Evolutionary conservation across 2,888 invertebrate species (phyloP), one percentile per base, ranked within the genome.

Genomic region (Hirtodrosophila alboralis): DNA sequence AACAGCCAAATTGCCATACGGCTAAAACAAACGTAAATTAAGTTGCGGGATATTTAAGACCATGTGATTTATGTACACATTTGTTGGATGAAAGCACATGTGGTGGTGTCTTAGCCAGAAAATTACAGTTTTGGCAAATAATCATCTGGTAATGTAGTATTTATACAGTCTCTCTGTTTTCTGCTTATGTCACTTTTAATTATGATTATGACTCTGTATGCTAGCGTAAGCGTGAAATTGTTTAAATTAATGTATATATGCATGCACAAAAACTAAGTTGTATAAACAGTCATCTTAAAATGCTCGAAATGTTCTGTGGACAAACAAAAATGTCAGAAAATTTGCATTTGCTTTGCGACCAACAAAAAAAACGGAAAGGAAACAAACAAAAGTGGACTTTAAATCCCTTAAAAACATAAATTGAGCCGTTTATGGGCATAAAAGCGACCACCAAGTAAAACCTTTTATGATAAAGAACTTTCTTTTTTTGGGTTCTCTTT

Each of bases 41-140:
- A 45, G 57, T 47, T 54, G 40, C 27, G 30, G 40, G 18, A 81
- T 60, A 74, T 77, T 63, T 48, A 70, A 53, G 70, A 84, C 60
- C 54, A 47, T 26, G 56, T 84, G 81, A 78, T 84, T 78, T 81
- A 78, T 60, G 67, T 31, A 68, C 49, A 52, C 57, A 59, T 51
- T 75, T 54, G n/a, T n/a, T n/a, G n/a, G n/a, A n/a, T 56, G 34
- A 12, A 7, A 30, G 26, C 28, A 51, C 58, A 74, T 77, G 70
- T 66, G 84, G 48, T 73, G 59, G 53, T 53, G 49, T 59, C 70
- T 51, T 53, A 27, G 44, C 14, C 43, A 41, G n/a, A 10, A 14
- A 56, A 36, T 36, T 51, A 38, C 52, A 66, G 66, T 62, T 56
- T 53, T 62, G 61, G 36, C 63, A 74, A 64, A 77, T 84, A 64